phyloP scores from a whole-genome alignment of 2,113 vertebrate species.

The Telmatochromis brichardi region DNA sequence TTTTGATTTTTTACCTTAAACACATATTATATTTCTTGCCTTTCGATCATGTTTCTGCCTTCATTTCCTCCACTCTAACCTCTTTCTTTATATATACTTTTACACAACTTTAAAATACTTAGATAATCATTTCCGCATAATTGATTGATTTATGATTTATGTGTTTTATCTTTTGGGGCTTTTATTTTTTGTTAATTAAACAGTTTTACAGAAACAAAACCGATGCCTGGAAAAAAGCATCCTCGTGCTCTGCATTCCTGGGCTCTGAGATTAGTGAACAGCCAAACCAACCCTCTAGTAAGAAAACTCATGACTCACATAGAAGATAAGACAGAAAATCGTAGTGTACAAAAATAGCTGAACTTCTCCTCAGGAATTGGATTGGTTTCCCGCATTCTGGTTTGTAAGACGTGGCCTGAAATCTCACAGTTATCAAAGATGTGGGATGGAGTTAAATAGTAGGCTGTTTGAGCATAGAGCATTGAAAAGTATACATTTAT shows the following conservation, averaged over 20 bases:
- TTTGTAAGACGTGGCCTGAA: neutral
- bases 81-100: neutral
- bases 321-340: neutral
- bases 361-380: slow-evolving; percentile 12
- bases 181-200: slow-evolving; percentile 7
- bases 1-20: neutral
- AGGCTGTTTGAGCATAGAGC: neutral
- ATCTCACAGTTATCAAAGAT: neutral
- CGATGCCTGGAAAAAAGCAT: slow-evolving; percentile 6
- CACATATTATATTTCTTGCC: neutral
- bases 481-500: neutral
- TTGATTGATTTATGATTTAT: neutral
- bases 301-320: neutral
- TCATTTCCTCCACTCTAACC: neutral
- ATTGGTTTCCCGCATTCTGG: neutral
- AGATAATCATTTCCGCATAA: neutral
- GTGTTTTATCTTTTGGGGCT: neutral
- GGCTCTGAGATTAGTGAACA: neutral
- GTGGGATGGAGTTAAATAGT: neutral
- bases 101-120: neutral
- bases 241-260: neutral
- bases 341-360: slow-evolving; percentile 7
- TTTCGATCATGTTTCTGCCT: neutral
- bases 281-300: neutral
- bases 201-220: neutral